Evolutionary conservation across 2,113 vertebrate species (phyloP), one percentile per base, ranked within the genome.

Genomic region (Austrofundulus limnaeus): DNA sequence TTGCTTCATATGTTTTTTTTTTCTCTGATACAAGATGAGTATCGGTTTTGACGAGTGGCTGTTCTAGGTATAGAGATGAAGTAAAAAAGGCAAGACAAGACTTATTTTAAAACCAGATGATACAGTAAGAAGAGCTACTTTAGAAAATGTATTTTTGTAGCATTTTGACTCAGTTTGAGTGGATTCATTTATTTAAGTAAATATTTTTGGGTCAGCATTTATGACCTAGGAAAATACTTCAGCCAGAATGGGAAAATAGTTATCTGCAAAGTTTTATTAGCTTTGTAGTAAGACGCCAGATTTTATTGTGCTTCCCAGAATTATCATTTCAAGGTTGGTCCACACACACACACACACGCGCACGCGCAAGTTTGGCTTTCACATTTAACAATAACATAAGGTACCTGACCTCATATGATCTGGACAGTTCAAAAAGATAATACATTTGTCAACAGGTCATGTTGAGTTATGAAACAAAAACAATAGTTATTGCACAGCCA

Each of bases 381-480:
- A 48, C 12, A 34, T 34, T 17, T 5, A 4, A 5, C 31, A 4
- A 8, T 11, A 2, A 1, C 20, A 6, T 2, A 6, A 2, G 37
- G 14, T 13, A 15, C 2, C 1, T 23, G 15, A 1, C 38, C 20
- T 42, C 3, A 3, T 6, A 16, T 25, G n/a, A 28, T n/a, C 24
- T 6, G 15, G 24, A 60, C 25, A 10, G 6, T 7, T 5, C 31
- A 34, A 10, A 5, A 34, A 34, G 5, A 21, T 17, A 4, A 17
- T 14, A 11, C 17, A 12, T 47, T 46, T 24, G n/a, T 54, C 34
- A 7, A 15, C 16, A 17, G 2, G 19, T 55, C 15, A 11, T 31
- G 54, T 78, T 75, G 80, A 47, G 16, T 10, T 23, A 17, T 59
- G 4, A 45, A 13, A 19, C 13, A 6, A 15, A 31, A 28, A 45